Percentiles rank a stretch among this genome's conserved stretches.
Evolutionary conservation across 2,888 invertebrate genomes (phyloP).

Genomic region (Sacculina carcini): DNA sequence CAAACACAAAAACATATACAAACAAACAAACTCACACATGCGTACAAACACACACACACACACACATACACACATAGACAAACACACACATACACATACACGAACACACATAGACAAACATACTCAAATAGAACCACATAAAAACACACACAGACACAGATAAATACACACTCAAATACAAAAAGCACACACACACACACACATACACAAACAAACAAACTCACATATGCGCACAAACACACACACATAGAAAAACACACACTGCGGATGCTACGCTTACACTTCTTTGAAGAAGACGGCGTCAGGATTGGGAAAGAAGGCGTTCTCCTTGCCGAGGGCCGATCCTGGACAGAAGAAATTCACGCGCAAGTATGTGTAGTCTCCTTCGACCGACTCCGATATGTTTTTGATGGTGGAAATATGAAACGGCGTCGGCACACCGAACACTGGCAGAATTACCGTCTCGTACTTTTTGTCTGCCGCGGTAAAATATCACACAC

Average conservation of each 20-base stretch:
- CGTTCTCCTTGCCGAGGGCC: conserved; percentile 73
- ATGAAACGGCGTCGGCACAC: conserved; percentile 86
- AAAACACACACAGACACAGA: too few relatives aligned
- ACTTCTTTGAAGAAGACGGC: conserved; percentile 96
- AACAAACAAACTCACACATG: too few relatives aligned
- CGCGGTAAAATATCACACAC: conserved; percentile 15
- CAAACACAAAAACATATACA: too few relatives aligned
- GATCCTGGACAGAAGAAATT: conserved; percentile 98
- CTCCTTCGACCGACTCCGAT: conserved; percentile 92
- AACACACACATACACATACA: too few relatives aligned
- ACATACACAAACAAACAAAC: background rate
- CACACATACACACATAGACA: conserved; percentile 6
- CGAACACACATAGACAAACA: too few relatives aligned
- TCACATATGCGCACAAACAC: background rate
- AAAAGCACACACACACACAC: background rate
- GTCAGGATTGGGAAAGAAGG: conserved; percentile 72
- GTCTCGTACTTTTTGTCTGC: conserved; percentile 88
- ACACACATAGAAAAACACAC: conserved; percentile 4
- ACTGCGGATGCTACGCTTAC: conserved; percentile 28
- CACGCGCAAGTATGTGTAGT: conserved; percentile 86
- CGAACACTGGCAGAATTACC: conserved; percentile 89
- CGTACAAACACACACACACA: conserved; percentile 22
- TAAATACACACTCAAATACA: too few relatives aligned
- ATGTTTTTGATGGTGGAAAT: conserved; percentile 98
- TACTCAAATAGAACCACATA: too few relatives aligned